phyloP scores from a whole-genome alignment of 2,113 vertebrate genomes.

The Crotalus viridis region DNA sequence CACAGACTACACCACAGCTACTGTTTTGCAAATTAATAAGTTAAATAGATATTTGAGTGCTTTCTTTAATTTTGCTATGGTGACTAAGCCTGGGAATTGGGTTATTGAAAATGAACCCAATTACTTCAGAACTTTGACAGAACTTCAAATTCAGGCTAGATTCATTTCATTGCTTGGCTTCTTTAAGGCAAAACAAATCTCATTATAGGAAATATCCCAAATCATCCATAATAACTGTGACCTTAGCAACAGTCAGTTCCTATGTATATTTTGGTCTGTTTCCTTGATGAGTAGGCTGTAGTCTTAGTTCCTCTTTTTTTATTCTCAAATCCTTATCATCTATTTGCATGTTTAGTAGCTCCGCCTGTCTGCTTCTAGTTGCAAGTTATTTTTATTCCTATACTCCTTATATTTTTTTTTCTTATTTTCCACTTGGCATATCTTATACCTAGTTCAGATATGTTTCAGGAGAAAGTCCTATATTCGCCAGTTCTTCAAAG shows the following conservation, averaged over 20 bases:
- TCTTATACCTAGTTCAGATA: background rate
- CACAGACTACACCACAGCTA: background rate
- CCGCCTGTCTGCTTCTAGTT: background rate
- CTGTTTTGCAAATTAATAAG: background rate
- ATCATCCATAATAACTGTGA: background rate
- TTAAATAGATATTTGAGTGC: background rate
- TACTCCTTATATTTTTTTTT: background rate
- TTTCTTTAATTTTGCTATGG: background rate
- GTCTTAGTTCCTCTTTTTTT: constrained; percentile 6
- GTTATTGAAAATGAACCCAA: background rate
- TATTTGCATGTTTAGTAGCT: background rate
- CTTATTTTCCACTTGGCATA: background rate
- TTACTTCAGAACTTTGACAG: background rate
- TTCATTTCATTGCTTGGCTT: background rate
- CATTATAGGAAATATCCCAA: background rate
- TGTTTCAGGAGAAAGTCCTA: background rate
- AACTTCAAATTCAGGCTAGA: background rate
- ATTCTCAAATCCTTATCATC: background rate
- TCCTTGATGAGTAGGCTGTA: background rate
- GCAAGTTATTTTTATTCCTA: background rate
- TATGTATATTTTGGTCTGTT: background rate
- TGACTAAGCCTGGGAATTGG: background rate
- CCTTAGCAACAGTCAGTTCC: background rate
- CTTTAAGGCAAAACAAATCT: background rate
- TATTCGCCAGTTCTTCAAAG: background rate